Evolutionary conservation across 1,140 invertebrate species (phyloP), one percentile per base, ranked within the genome.

Genomic region (Sitobion miscanthi): DNA sequence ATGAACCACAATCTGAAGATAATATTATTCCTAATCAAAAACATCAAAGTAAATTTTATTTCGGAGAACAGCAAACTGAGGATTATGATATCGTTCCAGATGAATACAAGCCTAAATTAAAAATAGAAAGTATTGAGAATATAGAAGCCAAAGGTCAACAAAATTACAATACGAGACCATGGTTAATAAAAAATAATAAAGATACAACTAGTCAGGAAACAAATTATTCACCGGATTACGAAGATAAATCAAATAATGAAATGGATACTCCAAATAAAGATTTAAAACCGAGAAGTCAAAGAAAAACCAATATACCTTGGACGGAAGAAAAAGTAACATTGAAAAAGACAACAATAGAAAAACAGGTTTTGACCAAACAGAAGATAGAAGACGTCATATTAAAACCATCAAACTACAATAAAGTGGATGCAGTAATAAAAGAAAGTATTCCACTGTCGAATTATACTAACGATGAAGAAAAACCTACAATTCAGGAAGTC

Each of bases 371-470:
- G 95, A 90, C 94, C 89, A 94, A 94, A 94, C 94, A 95, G 94
- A 94, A 95, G 90, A 94, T 95, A 94, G 95, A 96, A 94, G 95
- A 95, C 62, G 94, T 94, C 0, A 30, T 95, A n/a, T 94, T 95
- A 62, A 94, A 94, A 93, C 94, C 93, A 57, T 69, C 90, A 25
- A 49, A 45, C n/a, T 85, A 4, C 21, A 21, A 57, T 7, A 2
- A 25, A 8, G 23, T 25, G 0, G 21, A 57, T 25, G 6, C 8
- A 25, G 1, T 8, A 25, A 57, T 25, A 8, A 23, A 25, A 7
- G 7, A 57, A 57, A 9, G 7, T 25, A 14, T 0, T 49, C 47
- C 47, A 14, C 11, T 49, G 2, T 1, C 14, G 2, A 11, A 17
- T 11, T 11, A 14, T 49, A 49, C 14, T 49, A 49, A 49, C 47